These are phyloP conservation scores for Sericinus montela DNA, from an alignment of 2,888 invertebrate species.

Conservation along the genomic window DNA sequence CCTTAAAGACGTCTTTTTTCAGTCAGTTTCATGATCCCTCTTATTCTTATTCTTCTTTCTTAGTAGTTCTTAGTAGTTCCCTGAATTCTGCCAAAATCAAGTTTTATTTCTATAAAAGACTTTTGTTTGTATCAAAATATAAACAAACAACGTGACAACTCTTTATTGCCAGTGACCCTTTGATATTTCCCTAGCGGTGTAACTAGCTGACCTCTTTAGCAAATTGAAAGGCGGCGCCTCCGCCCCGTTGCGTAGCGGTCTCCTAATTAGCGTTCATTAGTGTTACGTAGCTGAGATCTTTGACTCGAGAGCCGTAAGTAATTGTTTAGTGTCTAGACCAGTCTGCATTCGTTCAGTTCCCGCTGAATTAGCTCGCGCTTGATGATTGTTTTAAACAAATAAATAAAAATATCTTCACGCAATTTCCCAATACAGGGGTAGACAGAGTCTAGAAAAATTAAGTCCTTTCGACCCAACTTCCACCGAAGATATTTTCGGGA, in stretches of 20 bases:
- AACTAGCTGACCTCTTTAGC: constrained; percentile 27
- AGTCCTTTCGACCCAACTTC: too few species aligned
- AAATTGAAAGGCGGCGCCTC: constrained; percentile 29
- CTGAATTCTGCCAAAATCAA: too few species aligned
- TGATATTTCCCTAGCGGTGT: constrained; percentile 26
- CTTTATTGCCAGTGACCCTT: constrained; percentile 23
- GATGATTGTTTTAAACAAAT: neutral
- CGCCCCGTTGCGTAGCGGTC: constrained; percentile 21
- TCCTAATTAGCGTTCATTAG: constrained; percentile 29
- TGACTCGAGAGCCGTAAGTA: constrained; percentile 15
- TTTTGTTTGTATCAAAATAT: neutral
- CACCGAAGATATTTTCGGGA: too few species aligned
- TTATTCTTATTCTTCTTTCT: too few species aligned
- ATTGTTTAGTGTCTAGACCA: constrained; percentile 9
- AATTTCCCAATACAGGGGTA: too few species aligned
- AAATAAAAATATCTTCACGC: too few species aligned
- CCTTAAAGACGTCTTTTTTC: too few species aligned
- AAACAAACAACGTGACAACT: neutral
- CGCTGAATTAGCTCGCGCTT: neutral
- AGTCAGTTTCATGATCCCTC: too few species aligned
- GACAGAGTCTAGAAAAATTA: too few species aligned
- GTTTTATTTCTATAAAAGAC: too few species aligned
- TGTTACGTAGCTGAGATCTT: constrained; percentile 23
- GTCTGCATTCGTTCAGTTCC: neutral
- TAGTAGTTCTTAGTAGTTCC: too few species aligned